phyloP scores from a whole-genome alignment of 1,140 invertebrate genomes.

The Acromyrmex charruanus region DNA sequence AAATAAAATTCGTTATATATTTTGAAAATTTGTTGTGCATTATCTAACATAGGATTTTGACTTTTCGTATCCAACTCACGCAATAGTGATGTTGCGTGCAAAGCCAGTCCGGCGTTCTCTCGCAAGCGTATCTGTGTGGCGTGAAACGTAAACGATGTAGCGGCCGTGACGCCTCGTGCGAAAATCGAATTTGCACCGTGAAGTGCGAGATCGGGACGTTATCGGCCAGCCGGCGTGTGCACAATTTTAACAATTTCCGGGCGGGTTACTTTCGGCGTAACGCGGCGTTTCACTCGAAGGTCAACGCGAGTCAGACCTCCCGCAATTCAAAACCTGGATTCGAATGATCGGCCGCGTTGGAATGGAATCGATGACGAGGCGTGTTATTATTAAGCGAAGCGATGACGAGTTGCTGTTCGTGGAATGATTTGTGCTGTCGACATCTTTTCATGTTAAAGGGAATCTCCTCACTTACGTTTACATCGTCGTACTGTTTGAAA shows the following conservation, averaged over 20 bases:
- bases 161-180: conserved; percentile 35
- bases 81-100: background rate
- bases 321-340: conserved; percentile 39
- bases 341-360: conserved; percentile 42
- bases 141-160: conserved; percentile 46
- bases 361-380: conserved; percentile 45
- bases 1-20: background rate
- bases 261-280: conserved; percentile 32
- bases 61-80: background rate
- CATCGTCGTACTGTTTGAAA: background rate
- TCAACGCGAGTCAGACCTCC: conserved; percentile 31
- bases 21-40: background rate
- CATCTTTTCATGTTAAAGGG: conserved; percentile 25
- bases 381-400: conserved; percentile 51
- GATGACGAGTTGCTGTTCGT: conserved; percentile 39
- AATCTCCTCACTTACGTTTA: conserved; percentile 1
- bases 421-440: conserved; percentile 30
- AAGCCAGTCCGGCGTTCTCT: conserved; percentile 13
- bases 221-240: conserved; percentile 55
- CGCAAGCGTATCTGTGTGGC: conserved; percentile 11
- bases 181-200: conserved; percentile 52
- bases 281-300: conserved; percentile 36
- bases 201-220: conserved; percentile 53
- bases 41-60: background rate
- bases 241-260: conserved; percentile 65